These are phyloP conservation scores for Branchipolynoe longqiensis DNA, from an alignment of 2,888 invertebrate genomes.

Conservation along the genomic window DNA sequence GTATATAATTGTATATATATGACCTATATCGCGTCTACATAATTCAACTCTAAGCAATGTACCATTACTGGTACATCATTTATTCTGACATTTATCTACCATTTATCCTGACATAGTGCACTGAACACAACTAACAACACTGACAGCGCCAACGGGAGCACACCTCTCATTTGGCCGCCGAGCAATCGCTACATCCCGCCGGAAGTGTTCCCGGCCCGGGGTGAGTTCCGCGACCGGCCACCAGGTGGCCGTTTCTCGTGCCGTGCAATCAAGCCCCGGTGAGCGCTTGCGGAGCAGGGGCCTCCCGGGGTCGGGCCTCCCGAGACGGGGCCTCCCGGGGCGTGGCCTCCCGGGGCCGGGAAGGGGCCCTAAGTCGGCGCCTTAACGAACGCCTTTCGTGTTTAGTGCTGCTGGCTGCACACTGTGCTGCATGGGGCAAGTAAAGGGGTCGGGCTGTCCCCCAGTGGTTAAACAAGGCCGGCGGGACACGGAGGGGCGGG, in stretches of 20 bases:
- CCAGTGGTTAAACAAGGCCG: not conserved
- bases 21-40: too few relatives aligned
- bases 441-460: not conserved
- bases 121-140: too few relatives aligned
- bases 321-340: too few relatives aligned
- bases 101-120: too few relatives aligned
- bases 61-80: too few relatives aligned
- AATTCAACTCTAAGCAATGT: too few relatives aligned
- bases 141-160: conserved; percentile 41
- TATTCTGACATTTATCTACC: too few relatives aligned
- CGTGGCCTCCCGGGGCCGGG: not conserved
- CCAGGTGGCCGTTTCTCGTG: conserved; percentile 23
- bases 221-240: conserved; percentile 15
- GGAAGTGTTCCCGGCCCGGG: conserved; percentile 42
- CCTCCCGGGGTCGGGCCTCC: not conserved
- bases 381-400: conserved; percentile 47
- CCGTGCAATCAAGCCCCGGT: conserved; percentile 43
- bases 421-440: not conserved
- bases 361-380: conserved; percentile 22
- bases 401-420: not conserved
- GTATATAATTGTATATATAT: too few relatives aligned
- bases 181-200: conserved; percentile 42
- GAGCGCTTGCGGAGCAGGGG: conserved; percentile 39
- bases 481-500: not conserved
- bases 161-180: conserved; percentile 17